Evolutionary conservation across 1,140 invertebrate genomes (phyloP).

Genomic region (Lepidurus arcticus): DNA sequence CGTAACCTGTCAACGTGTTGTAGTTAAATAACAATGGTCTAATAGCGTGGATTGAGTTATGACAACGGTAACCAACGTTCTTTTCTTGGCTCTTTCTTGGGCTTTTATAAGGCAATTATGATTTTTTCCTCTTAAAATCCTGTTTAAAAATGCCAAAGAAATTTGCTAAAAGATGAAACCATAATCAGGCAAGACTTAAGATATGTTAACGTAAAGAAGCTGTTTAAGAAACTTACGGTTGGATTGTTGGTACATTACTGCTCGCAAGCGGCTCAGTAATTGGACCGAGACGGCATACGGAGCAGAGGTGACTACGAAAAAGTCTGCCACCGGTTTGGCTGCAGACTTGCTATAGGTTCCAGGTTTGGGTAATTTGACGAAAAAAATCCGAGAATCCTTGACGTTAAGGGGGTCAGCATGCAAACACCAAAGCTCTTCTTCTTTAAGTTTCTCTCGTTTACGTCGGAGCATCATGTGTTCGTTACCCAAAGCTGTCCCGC

Average conservation of each 20-base stretch:
- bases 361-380: neutral
- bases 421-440: slow-evolving; percentile 2
- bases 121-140: neutral
- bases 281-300: neutral
- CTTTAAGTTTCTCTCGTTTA: neutral
- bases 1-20: neutral
- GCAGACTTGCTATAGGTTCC: neutral
- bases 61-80: neutral
- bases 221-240: neutral
- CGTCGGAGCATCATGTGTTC: neutral
- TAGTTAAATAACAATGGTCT: neutral
- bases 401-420: slow-evolving; percentile 2
- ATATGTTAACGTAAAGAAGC: neutral
- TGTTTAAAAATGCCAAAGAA: no score
- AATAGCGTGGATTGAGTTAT: neutral
- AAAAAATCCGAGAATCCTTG: slow-evolving; percentile 5
- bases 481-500: neutral
- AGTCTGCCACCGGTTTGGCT: neutral
- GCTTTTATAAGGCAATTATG: neutral
- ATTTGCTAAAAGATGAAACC: no score
- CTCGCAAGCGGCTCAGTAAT: neutral
- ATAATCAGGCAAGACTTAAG: no score
- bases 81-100: neutral
- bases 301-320: neutral
- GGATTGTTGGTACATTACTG: neutral